Evolutionary conservation across 2,113 vertebrate species (phyloP).

Genomic region (Donacobius atricapilla): DNA sequence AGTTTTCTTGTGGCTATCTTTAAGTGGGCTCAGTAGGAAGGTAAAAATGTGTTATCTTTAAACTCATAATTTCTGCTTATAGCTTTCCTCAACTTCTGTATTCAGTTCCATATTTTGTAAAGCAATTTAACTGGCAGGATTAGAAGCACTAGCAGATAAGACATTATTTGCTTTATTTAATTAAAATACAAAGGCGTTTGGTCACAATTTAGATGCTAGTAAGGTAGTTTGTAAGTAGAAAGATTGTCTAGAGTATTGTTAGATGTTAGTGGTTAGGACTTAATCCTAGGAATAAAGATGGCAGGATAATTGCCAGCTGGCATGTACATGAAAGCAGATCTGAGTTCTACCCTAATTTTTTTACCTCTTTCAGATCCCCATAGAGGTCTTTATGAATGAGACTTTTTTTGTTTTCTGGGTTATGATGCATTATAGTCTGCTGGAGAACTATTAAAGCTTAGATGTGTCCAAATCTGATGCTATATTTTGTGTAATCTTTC

Average conservation of each 20-base stretch:
- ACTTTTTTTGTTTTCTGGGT: background rate
- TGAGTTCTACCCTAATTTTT: background rate
- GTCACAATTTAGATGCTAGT: background rate
- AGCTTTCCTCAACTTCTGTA: background rate
- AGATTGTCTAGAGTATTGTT: background rate
- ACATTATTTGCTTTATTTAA: background rate
- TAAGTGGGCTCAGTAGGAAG: background rate
- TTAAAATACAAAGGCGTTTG: background rate
- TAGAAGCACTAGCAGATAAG: background rate
- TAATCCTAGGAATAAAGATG: background rate
- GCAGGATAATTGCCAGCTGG: background rate
- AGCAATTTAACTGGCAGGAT: background rate
- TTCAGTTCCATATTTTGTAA: background rate
- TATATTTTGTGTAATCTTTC: background rate
- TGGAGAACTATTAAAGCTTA: background rate
- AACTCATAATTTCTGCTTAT: background rate
- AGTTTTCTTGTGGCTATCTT: background rate
- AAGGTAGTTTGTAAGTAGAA: background rate
- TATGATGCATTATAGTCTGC: accelerated
- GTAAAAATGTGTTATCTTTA: background rate
- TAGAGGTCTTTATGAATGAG: background rate
- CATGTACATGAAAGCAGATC: background rate
- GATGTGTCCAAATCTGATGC: background rate
- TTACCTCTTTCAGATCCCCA: background rate
- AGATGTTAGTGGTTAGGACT: background rate